Conservation (phyloP, 2,888 invertebrate genomes). For the Andricus curvator region DNA sequence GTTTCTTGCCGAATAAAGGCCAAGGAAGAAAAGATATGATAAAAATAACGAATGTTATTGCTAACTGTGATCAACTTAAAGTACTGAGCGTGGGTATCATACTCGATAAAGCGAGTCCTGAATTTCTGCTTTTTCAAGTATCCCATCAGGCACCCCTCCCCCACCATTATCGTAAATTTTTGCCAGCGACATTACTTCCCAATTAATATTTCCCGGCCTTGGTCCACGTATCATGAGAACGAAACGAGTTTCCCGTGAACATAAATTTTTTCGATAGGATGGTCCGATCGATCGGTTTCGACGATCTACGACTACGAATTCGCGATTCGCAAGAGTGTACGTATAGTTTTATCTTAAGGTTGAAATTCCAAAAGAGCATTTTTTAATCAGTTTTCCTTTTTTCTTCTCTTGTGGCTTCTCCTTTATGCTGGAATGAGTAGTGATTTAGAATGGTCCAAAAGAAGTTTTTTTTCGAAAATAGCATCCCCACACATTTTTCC, state of each 20-base stretch:
- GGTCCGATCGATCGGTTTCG: neutral
- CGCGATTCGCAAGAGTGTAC: neutral
- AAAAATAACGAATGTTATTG: constrained; percentile 76
- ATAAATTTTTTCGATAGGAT: constrained; percentile 13
- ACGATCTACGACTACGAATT: constrained; percentile 13
- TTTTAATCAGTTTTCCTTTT: neutral
- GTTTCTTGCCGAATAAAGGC: constrained; percentile 74
- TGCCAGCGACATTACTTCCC: constrained; percentile 68
- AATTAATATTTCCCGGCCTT: constrained; percentile 64
- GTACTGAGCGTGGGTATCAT: constrained; percentile 69
- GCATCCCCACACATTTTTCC: too few relatives aligned
- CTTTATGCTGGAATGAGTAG: neutral
- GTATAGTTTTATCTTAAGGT: neutral
- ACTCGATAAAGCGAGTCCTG: constrained; percentile 64
- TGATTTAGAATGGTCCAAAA: too few relatives aligned
- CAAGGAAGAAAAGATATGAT: constrained; percentile 66
- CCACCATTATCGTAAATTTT: constrained; percentile 68
- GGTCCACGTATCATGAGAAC: constrained; percentile 15
- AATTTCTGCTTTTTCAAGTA: constrained; percentile 42
- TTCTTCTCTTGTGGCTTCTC: neutral
- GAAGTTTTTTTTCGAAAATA: too few relatives aligned
- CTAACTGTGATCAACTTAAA: constrained; percentile 75
- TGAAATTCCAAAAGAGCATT: neutral
- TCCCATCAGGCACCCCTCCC: constrained; percentile 39
- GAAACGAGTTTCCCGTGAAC: constrained; percentile 16